Conservation (phyloP, 2,113 vertebrate genomes). For the Ameiurus melas region DNA sequence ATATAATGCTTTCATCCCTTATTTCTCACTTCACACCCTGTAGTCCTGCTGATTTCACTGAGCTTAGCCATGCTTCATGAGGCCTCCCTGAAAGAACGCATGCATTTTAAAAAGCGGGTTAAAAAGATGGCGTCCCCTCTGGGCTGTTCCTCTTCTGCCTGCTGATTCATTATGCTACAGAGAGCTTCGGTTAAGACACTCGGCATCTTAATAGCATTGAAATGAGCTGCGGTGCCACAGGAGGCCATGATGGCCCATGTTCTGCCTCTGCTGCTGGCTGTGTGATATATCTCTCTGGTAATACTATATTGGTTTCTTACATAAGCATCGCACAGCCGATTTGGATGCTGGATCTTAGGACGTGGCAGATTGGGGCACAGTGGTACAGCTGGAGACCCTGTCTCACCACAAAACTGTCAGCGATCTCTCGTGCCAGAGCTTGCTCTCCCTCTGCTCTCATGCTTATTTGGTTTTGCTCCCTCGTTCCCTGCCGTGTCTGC, state of each 20-base stretch:
- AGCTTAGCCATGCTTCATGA: constrained; percentile 35
- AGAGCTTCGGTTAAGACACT: constrained; percentile 40
- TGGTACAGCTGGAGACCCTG: constrained; percentile 14
- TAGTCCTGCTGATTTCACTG: constrained; percentile 39
- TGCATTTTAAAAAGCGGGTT: constrained; percentile 46
- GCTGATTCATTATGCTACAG: constrained; percentile 48
- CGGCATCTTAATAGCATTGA: constrained; percentile 29
- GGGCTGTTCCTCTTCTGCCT: constrained; percentile 25
- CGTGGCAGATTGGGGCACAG: constrained; percentile 27
- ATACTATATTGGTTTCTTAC: constrained; percentile 29
- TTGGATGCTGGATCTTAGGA: background rate
- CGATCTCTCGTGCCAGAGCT: constrained; percentile 25
- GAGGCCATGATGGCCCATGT: background rate
- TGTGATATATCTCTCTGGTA: constrained; percentile 6
- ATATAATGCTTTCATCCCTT: constrained; percentile 10
- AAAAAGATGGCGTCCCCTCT: constrained; percentile 47
- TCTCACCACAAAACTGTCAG: constrained; percentile 16
- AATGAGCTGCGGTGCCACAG: constrained; percentile 34
- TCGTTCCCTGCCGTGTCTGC: constrained; percentile 18
- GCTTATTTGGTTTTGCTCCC: constrained; percentile 35
- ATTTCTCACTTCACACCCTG: constrained; percentile 28
- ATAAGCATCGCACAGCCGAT: background rate
- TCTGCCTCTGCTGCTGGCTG: constrained; percentile 14
- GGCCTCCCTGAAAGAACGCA: constrained; percentile 18
- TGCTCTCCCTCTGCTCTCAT: constrained; percentile 6